A percentile compares a stretch with the other conserved stretches of the same genome.
Conservation (phyloP, 2,888 invertebrate species). For the Drosophila buzzatii region DNA sequence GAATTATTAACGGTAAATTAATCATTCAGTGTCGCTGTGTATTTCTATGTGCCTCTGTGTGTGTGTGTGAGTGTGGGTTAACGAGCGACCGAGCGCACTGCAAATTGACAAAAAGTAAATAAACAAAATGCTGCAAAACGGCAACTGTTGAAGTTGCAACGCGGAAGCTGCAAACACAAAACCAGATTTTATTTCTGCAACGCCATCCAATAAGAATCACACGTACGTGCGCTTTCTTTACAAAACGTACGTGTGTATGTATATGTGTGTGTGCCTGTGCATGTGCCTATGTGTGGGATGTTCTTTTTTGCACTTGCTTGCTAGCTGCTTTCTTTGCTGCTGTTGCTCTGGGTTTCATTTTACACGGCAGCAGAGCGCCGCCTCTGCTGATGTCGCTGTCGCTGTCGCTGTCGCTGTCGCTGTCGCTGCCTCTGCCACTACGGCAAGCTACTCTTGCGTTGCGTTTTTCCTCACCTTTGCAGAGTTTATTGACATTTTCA, state of each 20-base stretch:
- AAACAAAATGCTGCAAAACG: constrained; percentile 63
- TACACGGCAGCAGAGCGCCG: constrained; percentile 58
- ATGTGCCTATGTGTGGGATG: constrained; percentile 35
- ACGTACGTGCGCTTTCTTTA: constrained; percentile 62
- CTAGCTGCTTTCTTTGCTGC: constrained; percentile 66
- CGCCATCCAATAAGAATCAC: constrained; percentile 69
- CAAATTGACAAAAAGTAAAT: constrained; percentile 72
- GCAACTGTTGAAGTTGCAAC: constrained; percentile 71
- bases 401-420: constrained; percentile 11
- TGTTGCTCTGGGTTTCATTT: constrained; percentile 56
- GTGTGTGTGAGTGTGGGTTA: constrained; percentile 45
- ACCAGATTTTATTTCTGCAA: constrained; percentile 70
- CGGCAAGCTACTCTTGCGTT: constrained; percentile 67
- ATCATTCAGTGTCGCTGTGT: constrained; percentile 51
- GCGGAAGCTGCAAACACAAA: constrained; percentile 74
- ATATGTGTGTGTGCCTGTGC: constrained; percentile 14
- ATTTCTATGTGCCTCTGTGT: constrained; percentile 3
- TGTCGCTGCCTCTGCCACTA: constrained; percentile 26
- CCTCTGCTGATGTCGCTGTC: constrained; percentile 15
- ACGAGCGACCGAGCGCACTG: constrained; percentile 64
- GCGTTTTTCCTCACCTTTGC: constrained; percentile 81
- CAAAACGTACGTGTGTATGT: constrained; percentile 17
- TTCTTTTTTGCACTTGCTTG: constrained; percentile 74
- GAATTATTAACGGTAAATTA: constrained; percentile 79
- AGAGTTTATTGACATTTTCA: constrained; percentile 82